phyloP scores from a whole-genome alignment of 2,888 invertebrate species.

The Metalampra italica region DNA sequence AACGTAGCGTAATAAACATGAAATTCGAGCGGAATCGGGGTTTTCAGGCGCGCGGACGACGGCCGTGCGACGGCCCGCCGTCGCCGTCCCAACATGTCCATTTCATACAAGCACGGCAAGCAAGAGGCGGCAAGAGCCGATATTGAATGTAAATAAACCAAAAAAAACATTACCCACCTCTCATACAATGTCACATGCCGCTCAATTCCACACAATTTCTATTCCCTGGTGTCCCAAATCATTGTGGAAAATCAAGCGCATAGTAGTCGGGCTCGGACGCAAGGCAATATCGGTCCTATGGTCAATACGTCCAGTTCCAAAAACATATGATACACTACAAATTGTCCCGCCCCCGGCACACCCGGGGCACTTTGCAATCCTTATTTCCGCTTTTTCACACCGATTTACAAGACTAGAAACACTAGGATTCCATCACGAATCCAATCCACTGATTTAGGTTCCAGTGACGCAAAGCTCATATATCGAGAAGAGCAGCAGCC shows the following conservation, averaged over 20 bases:
- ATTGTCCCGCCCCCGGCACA: conserved; percentile 50
- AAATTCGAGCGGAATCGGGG: conserved; percentile 26
- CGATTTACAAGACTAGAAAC: conserved; percentile 58
- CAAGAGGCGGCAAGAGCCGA: conserved; percentile 2
- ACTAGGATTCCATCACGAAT: conserved; percentile 59
- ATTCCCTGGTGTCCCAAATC: conserved; percentile 68
- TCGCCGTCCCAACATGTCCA: conserved; percentile 59
- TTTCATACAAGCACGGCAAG: conserved; percentile 54
- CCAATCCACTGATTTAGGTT: conserved; percentile 73
- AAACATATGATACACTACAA: conserved; percentile 77
- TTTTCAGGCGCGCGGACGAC: conserved; percentile 38
- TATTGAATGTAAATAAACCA: conserved; percentile 65
- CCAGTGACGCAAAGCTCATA: conserved; percentile 80
- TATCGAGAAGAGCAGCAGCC: conserved; percentile 79
- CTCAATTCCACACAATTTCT: conserved; percentile 72
- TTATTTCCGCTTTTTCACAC: conserved; percentile 60
- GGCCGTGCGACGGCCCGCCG: conserved; percentile 40
- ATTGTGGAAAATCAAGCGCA: conserved; percentile 71
- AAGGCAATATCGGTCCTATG: conserved; percentile 76
- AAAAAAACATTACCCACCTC: conserved; percentile 63
- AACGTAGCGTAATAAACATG: conserved; percentile 21
- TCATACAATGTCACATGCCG: conserved; percentile 79
- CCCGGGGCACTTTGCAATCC: conserved; percentile 49
- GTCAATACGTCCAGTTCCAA: conserved; percentile 68
- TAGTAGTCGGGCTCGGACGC: conserved; percentile 72